Percentiles rank a stretch among this genome's conserved stretches.
These are phyloP conservation scores for Chroicocephalus ridibundus DNA, from an alignment of 2,113 vertebrate species.

Conservation along the genomic window DNA sequence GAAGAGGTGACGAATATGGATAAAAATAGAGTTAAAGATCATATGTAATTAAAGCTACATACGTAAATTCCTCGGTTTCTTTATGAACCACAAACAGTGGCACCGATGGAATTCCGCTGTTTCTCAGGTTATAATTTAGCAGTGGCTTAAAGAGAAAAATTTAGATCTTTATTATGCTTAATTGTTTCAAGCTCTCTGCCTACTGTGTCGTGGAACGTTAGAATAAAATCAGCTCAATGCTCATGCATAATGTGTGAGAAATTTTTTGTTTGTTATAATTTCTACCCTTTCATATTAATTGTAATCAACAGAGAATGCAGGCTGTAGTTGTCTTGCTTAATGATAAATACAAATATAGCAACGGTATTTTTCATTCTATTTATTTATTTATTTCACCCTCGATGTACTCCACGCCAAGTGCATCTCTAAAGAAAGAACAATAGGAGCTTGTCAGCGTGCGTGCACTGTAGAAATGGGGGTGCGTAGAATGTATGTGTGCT, in stretches of 20 bases:
- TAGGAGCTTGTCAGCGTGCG: neutral
- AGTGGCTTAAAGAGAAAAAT: constrained; percentile 3
- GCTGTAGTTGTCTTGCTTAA: neutral
- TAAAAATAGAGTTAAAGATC: neutral
- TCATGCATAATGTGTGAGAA: neutral
- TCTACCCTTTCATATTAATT: constrained; percentile 33
- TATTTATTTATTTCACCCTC: neutral
- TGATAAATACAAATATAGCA: constrained; percentile 14
- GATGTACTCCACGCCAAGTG: neutral
- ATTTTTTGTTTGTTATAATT: constrained; percentile 23
- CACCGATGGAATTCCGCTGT: neutral
- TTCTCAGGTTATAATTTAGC: constrained; percentile 15
- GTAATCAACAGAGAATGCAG: constrained; percentile 30
- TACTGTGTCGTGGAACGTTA: neutral
- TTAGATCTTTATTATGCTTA: constrained; percentile 30
- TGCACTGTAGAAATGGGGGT: neutral
- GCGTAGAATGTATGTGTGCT: neutral
- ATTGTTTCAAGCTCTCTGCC: constrained; percentile 34
- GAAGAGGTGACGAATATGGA: neutral
- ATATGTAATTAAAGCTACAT: neutral
- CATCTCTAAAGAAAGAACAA: neutral
- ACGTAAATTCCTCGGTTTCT: neutral
- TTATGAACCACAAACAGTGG: neutral
- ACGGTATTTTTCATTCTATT: neutral
- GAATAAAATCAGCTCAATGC: constrained; percentile 28